Base-by-base conservation (phyloP, 2,113 vertebrate genomes). In the Trematomus loennbergii region DNA sequence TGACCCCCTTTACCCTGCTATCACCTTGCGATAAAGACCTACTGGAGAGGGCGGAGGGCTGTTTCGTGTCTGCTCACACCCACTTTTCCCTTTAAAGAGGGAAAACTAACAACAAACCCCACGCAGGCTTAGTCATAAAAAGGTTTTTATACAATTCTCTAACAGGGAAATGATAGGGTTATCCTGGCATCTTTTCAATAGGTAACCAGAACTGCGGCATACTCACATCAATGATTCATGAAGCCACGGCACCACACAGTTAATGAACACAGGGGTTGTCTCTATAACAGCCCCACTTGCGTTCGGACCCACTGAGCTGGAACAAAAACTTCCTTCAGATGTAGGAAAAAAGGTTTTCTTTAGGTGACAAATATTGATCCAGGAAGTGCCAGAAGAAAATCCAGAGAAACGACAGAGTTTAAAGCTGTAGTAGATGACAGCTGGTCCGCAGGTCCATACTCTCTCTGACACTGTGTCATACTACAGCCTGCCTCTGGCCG, bases 1-100 rank as follows among this genome's bases (percentile, higher is more conserved):
- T 83, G 62, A 88, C 63, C 79, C 82, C 84, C 64, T 80, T 50
- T 85, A 79, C 78, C 75, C 77, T 84, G 87, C 81, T 91, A 90
- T 94, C 93, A 92, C 84, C 81, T 88, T 87, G 79, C 72, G 78
- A 91, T 93, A 92, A 91, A 88, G 79, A 90, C 88, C 86, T 81
- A 68, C 65, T 84, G 84, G 40, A 80, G 76, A 73, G 67, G 61
- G 48, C 15, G 70, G 75, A 77, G 60, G 80, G 70, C 86, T 91
- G 86, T 79, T 85, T 84, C 17, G 3, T 82, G 75, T 93, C 92
- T 89, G 63, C 89, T 78, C 81, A 88, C 89, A 93, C 89, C 79
- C 83, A 91, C 88, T 82, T 88, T 79, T 78, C 65, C 76, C 46
- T 67, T 78, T 81, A 62, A 82, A 83, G 49, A 74, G 43, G 72